Base-by-base conservation (phyloP, 2,797 vertebrate species). In the Enteromius afrohamiltoni region DNA sequence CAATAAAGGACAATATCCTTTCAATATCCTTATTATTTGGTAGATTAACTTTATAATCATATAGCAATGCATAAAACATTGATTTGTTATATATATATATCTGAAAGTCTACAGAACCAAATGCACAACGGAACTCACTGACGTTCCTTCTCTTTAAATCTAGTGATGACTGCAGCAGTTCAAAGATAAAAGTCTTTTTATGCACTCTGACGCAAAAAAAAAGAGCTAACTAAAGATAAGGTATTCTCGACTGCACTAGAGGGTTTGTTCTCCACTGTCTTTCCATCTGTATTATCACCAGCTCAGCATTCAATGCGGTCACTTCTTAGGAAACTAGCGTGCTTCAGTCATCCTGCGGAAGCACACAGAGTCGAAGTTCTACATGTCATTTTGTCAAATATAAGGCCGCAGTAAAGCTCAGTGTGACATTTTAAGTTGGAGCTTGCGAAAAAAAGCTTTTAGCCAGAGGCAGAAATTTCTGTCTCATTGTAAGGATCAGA, bases 371-470 rank as follows among this genome's bases (percentile, higher is more conserved):
- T 85, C 86, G 85, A 89, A 86, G 91, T 92, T 89, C 86, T 90
- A 91, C 91, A 92, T 91, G 92, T 93, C 91, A 94, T 90, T 93
- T 92, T 92, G 89, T 86, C 88, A 88, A 88, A 91, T 85, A 87
- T 89, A 87, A 88, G 89, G 88, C 88, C 88, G 86, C 87, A 79
- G 91, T 88, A 88, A 85, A 81, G 88, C 91, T 91, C 88, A 58
- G 74, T 87, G 88, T 93, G 93, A 93, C 93, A 94, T 93, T 93
- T 93, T 91, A 94, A 91, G 91, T 91, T 91, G 88, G 89, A 91
- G 89, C 88, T 90, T 92, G 92, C 91, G 87, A 85, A 90, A 77
- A 47, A 91, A 92, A 91, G 88, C 83, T 89, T 85, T 60, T 81
- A 87, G 89, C 90, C 86, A 89, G 88, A 89, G 90, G 91, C 91